Conservation (phyloP, 2,113 vertebrate genomes). For the Phylloscopus trochilus region DNA sequence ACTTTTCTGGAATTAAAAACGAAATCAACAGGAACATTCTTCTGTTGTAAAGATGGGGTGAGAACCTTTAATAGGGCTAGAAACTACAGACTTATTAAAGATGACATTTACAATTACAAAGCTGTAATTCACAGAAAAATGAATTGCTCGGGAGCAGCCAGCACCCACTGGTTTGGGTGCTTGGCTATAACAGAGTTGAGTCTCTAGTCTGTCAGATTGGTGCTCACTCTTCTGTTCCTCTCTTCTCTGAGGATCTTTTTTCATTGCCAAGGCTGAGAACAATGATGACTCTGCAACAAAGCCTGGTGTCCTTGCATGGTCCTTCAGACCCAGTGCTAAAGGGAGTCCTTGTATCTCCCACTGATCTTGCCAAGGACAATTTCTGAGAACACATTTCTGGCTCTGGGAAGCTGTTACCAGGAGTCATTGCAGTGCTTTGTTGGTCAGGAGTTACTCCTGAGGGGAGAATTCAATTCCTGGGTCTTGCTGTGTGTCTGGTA, state of each 20-base stretch:
- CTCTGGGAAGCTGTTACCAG: not conserved
- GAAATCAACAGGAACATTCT: rapidly evolving
- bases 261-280: not conserved
- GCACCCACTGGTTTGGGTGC: not conserved
- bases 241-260: not conserved
- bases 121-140: not conserved
- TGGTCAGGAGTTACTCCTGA: not conserved
- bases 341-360: not conserved
- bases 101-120: not conserved
- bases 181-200: rapidly evolving
- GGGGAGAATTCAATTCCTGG: not conserved
- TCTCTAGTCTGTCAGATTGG: not conserved
- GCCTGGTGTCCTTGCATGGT: rapidly evolving
- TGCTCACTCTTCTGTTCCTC: not conserved
- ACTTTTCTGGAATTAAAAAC: not conserved
- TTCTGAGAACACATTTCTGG: not conserved
- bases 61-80: not conserved
- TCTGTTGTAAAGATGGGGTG: not conserved
- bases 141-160: not conserved
- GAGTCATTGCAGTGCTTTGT: not conserved
- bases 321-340: not conserved
- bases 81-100: not conserved
- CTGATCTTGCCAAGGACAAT: not conserved
- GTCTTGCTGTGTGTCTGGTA: rapidly evolving
- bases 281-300: not conserved